phyloP scores from a whole-genome alignment of 1,140 invertebrate species.

The Trichogramma pretiosum region DNA sequence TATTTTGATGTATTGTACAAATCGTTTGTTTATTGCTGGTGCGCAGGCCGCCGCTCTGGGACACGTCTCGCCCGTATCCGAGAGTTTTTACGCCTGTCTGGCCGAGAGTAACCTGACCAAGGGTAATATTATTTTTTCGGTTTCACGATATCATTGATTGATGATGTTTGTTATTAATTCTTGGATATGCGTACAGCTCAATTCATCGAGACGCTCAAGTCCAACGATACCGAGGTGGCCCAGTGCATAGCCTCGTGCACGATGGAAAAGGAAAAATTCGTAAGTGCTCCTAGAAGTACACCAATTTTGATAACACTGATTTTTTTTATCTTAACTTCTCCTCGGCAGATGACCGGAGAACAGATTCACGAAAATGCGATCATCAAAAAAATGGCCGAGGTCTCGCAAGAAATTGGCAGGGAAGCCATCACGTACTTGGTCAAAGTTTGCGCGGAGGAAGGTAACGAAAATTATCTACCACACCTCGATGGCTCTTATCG shows the following conservation, averaged over 20 bases:
- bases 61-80: constrained; percentile 12
- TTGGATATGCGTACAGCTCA: too few relatives aligned
- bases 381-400: constrained; percentile 13
- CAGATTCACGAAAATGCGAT: constrained; percentile 7
- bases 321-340: too few relatives aligned
- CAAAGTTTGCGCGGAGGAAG: constrained; percentile 1
- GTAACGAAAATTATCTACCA: too few relatives aligned
- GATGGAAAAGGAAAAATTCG: constrained; percentile 14
- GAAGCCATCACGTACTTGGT: constrained; percentile 6
- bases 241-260: constrained; percentile 13
- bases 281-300: not conserved
- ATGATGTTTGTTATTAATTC: too few relatives aligned
- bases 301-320: not conserved
- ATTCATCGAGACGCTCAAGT: constrained; percentile 9
- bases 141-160: not conserved
- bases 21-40: too few relatives aligned
- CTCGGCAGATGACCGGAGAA: constrained; percentile 7
- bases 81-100: constrained; percentile 12
- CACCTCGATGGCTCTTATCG: too few relatives aligned
- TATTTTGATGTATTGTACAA: too few relatives aligned
- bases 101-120: constrained; percentile 6
- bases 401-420: constrained; percentile 13
- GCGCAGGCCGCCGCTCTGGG: not conserved
- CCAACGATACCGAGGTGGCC: not conserved
- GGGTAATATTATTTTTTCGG: constrained; percentile 1